Evolutionary conservation across 2,797 vertebrate species (phyloP), one percentile per base, ranked within the genome.

Genomic region (Sebastes elongatus): DNA sequence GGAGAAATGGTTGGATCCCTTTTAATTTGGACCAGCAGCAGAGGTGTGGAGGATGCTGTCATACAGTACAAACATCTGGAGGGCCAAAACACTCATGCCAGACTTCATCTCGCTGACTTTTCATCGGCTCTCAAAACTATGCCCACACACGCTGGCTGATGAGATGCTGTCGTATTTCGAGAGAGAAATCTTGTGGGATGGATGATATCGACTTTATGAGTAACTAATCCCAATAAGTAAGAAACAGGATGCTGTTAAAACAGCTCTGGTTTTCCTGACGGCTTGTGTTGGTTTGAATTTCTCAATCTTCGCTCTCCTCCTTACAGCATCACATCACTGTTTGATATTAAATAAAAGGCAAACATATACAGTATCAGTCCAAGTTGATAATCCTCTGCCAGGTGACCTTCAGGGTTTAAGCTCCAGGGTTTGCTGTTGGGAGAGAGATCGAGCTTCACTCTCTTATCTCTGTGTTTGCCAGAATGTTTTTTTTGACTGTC

Each of bases 21-120:
- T 81, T 86, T 80, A 11, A 79, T 85, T 60, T 74, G 68, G 73
- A 86, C 57, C 35, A 70, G 75, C 32, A 70, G 75, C 23, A 55
- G 69, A 49, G 56, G 28, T 73, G 46, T 60, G 69, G 67, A 68
- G 27, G 66, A 79, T 52, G 78, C 32, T 70, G 70, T 76, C 76
- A 69, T 22, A 52, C 33, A 46, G 49, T 23, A 14, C 27, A 63
- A 78, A 88, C 80, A 88, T 82, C 84, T 88, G 83, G 52, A 83
- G 76, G 79, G 78, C 62, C 28, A 28, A 77, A 74, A 68, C 46
- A 42, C 67, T 84, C 46, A 10, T 63, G 32, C 66, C 49, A 71
- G 16, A 66, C 71, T 70, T 67, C 0, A 60, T 72, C 78, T 68
- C 1, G 5, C 65, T 69, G 57, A 76, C 76, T 83, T 73, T 77